Base-by-base conservation (phyloP, 2,797 vertebrate genomes). In the Myripristis jacobus region DNA sequence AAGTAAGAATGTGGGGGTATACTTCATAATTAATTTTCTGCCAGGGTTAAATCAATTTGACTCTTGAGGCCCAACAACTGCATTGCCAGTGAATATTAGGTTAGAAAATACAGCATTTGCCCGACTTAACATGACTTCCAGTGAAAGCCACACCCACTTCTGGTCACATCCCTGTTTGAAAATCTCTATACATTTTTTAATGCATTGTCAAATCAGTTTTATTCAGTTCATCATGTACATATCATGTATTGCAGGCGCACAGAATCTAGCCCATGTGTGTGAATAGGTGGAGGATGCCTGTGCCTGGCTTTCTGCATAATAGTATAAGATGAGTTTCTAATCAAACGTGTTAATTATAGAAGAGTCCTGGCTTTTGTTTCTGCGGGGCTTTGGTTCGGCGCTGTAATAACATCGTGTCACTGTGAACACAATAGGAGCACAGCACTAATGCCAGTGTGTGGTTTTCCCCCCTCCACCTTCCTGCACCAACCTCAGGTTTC, bases 261-360 rank as follows among this genome's bases (percentile, higher is more conserved):
- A 51, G 6, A 29, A 29, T 29, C 27, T 29, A 6, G 3, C 27
- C 27, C 3, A 54, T 11, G 9, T 25, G 27, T 29, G 24, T 53
- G 51, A 19, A 36, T 19, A 34, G 31, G 12, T 19, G 46, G 58
- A 44, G 46, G 46, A 1, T 19, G 41, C 58, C 18, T 47, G 46
- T 36, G n/a, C 22, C 15, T 21, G 27, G 7, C 24, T 27, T 63
- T 73, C 21, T 63, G 27, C 46, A 12, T 43, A 56, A 57, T 34
- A 38, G 7, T 10, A 31, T 43, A 19, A 54, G 13, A 57, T 31
- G 1, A 66, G 24, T 53, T 73, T 73, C 52, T 47, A 31, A 73
- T 77, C 27, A 16, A 22, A 68, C 51, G 25, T 81, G 36, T 46
- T 88, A 88, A 90, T 90, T 84, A 83, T 22, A 87, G 73, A 52